Evolutionary conservation across 2,113 vertebrate species (phyloP), one percentile per base, ranked within the genome.

Genomic region (Uropsilus gracilis): DNA sequence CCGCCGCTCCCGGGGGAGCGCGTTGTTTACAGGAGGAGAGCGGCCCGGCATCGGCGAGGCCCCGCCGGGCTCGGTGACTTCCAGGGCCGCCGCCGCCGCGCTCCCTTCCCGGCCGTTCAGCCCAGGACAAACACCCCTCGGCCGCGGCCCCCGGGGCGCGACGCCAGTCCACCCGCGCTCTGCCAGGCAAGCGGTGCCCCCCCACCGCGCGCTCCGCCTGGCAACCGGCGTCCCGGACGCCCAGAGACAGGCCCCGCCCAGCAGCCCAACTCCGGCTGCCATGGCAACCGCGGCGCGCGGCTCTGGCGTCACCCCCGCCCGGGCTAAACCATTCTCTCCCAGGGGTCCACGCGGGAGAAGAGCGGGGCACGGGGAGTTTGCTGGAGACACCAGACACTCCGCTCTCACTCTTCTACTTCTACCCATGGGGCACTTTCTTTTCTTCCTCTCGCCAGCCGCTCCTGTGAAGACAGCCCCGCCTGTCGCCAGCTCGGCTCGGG

Each of bases 121-220:
- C 8, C 61, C 57, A 50, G 0, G 8, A n/a, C 57, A 34, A 24
- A 11, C 11, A 2, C 24, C 3, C 37, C 39, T 1, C 22, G 1
- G 14, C 3, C 17, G 61, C 30, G 10, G 57, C 12, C 18, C 9
- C 16, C 0, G 11, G 11, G 12, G 11, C 8, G 3, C 12, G n/a
- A n/a, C 8, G 0, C 10, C 16, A 0, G 3, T 32, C 10, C 9
- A 2, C 0, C 2, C 0, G 24, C 16, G 34, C 22, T 2, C 37
- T 48, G 8, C 73, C 0, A 0, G 1, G 55, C 3, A 3, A 17
- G n/a, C n/a, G 9, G 24, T 1, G 10, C 2, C 11, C 12, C 7
- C 1, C 5, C 28, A 7, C 3, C 0, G 3, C 0, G 24, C 16
- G 34, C 22, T 2, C 37, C 55, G 8, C 73, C 0, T 0, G 1